phyloP scores from a whole-genome alignment of 2,113 vertebrate species.

The Paramormyrops kingsleyae region DNA sequence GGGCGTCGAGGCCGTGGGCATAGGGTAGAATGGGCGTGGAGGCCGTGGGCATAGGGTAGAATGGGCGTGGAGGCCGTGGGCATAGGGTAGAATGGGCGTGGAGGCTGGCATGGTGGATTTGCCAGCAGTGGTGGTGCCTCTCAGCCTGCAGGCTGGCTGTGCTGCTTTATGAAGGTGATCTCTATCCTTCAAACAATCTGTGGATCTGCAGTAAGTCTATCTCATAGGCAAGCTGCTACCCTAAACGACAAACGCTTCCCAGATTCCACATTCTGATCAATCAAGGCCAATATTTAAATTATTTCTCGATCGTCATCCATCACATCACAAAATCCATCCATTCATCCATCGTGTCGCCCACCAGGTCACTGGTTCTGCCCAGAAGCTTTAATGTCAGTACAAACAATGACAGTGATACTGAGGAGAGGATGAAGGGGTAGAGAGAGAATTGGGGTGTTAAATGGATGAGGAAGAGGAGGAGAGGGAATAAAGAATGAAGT shows the following conservation, averaged over 20 bases:
- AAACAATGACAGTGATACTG: not conserved
- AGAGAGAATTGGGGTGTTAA: not conserved
- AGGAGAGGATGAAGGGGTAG: not conserved
- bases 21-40: not conserved
- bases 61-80: not conserved
- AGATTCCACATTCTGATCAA: not conserved
- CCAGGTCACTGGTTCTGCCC: not conserved
- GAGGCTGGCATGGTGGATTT: not conserved
- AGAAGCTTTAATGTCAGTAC: not conserved
- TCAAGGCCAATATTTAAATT: not conserved
- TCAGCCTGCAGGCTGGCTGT: not conserved
- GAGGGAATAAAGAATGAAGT: not conserved
- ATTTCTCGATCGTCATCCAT: conserved; percentile 11
- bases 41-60: no score
- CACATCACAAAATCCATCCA: conserved; percentile 30
- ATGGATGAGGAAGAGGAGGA: not conserved
- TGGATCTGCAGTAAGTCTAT: not conserved
- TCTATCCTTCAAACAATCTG: not conserved
- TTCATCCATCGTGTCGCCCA: not conserved
- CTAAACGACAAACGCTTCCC: not conserved
- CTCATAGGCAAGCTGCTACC: not conserved
- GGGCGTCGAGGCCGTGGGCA: not conserved
- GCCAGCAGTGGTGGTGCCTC: not conserved
- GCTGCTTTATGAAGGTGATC: not conserved
- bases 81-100: not conserved